Evolutionary conservation across 2,888 invertebrate species (phyloP).

Genomic region (Danaus chrysippus): DNA sequence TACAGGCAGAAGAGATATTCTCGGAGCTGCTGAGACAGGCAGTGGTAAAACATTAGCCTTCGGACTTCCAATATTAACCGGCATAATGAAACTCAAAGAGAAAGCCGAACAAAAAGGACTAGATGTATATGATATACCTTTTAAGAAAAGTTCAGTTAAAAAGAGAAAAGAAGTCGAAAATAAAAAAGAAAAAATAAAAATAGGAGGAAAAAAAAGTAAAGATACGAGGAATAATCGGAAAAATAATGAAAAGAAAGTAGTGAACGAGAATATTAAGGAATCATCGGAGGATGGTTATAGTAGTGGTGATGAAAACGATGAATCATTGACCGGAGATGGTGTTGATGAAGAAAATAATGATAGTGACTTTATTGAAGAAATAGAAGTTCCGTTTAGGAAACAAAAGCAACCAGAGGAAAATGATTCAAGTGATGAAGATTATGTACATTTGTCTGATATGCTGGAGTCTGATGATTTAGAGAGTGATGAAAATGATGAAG

Average conservation of each 20-base stretch:
- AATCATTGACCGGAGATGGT: conserved; percentile 25
- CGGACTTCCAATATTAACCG: conserved; percentile 94
- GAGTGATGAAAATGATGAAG: conserved; percentile 42
- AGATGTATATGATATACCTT: conserved; percentile 64
- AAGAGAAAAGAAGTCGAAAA: conserved; percentile 35
- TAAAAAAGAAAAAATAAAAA: conserved; percentile 32
- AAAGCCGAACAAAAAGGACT: conserved; percentile 56
- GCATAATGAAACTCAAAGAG: conserved; percentile 86
- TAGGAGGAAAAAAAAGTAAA: too few species aligned
- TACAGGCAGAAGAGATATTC: conserved; percentile 88
- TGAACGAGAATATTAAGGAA: conserved; percentile 47
- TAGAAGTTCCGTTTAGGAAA: conserved; percentile 58
- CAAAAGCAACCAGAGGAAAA: conserved; percentile 52
- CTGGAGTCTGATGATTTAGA: conserved; percentile 60
- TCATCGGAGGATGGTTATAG: conserved; percentile 68
- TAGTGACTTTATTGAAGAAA: conserved; percentile 59
- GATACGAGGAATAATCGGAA: conserved; percentile 31
- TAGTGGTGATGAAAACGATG: conserved; percentile 44
- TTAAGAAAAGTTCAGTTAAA: conserved; percentile 56
- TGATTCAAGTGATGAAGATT: conserved; percentile 61
- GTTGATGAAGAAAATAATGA: conserved; percentile 32
- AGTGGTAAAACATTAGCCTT: conserved; percentile 99
- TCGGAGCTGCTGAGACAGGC: conserved; percentile 99
- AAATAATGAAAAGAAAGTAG: conserved; percentile 30
- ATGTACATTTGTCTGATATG: conserved; percentile 64